Evolutionary conservation across 2,113 vertebrate genomes (phyloP).

Genomic region (Phrynosoma platyrhinos): DNA sequence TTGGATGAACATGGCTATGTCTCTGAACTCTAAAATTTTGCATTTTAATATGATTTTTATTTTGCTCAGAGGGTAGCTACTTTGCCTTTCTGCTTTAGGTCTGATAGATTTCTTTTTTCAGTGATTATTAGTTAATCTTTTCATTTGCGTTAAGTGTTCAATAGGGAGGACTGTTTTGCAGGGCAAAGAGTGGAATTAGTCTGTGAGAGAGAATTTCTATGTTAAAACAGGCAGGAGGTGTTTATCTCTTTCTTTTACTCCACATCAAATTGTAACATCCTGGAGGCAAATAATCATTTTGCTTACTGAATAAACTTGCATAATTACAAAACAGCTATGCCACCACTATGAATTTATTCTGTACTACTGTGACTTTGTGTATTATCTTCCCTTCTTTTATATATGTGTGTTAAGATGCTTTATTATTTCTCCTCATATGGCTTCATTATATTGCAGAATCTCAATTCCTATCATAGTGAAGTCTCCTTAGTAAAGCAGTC

Average conservation of each 20-base stretch:
- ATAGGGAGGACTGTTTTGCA: accelerated
- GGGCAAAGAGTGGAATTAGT: neutral
- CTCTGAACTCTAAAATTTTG: neutral
- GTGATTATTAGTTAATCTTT: neutral
- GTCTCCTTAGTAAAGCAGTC: neutral
- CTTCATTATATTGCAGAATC: neutral
- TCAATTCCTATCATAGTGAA: neutral
- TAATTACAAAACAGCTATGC: constrained; percentile 10
- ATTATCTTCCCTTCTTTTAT: constrained; percentile 33
- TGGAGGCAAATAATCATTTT: constrained; percentile 25
- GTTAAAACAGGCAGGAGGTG: neutral
- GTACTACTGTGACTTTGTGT: neutral
- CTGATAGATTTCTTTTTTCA: neutral
- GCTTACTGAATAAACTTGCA: neutral
- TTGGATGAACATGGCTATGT: too few relatives aligned
- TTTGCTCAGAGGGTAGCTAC: neutral
- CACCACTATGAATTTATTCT: neutral
- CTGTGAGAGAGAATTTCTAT: neutral
- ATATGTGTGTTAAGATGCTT: neutral
- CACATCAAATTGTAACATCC: neutral
- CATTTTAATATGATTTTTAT: neutral
- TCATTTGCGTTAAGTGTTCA: neutral
- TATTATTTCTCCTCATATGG: neutral
- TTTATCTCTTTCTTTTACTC: constrained; percentile 16
- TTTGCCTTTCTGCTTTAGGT: accelerated